Evolutionary conservation across 2,797 vertebrate species (phyloP).

Genomic region (Chaunax sp.): DNA sequence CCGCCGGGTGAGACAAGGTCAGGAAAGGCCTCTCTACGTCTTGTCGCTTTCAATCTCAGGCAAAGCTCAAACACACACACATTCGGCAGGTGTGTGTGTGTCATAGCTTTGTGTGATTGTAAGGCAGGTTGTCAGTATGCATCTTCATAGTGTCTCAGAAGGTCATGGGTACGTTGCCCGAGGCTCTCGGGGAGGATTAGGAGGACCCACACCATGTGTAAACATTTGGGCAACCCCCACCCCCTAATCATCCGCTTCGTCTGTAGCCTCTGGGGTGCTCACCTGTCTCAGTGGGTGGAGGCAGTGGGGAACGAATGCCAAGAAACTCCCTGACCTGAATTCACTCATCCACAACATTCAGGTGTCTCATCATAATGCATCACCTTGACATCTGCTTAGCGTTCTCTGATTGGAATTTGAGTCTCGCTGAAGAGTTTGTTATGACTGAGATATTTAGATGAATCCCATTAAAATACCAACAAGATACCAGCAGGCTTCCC

Average conservation of each 20-base stretch:
- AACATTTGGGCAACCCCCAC: constrained; percentile 65
- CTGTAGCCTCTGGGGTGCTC: constrained; percentile 68
- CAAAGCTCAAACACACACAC: constrained; percentile 21
- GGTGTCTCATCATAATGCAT: constrained; percentile 19
- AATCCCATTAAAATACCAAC: constrained; percentile 36
- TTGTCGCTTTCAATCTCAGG: constrained; percentile 56
- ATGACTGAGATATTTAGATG: constrained; percentile 37
- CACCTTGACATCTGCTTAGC: constrained; percentile 30
- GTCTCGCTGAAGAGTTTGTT: constrained; percentile 32
- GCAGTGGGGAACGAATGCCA: constrained; percentile 34
- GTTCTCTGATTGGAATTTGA: constrained; percentile 30
- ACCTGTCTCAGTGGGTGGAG: constrained; percentile 64
- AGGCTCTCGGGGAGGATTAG: constrained; percentile 70
- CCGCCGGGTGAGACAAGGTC: constrained; percentile 41
- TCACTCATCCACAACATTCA: constrained; percentile 38
- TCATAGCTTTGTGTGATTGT: constrained; percentile 35
- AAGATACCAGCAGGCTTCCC: background rate
- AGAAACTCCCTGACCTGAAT: constrained; percentile 59
- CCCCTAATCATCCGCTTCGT: constrained; percentile 25
- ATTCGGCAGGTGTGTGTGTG: constrained; percentile 47
- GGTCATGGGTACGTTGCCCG: constrained; percentile 58
- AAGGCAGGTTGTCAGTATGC: constrained; percentile 64
- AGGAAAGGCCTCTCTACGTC: constrained; percentile 27
- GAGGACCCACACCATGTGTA: constrained; percentile 72
- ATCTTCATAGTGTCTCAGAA: constrained; percentile 61